These are phyloP conservation scores for Myotis vivesi DNA, from an alignment of 2,797 vertebrate genomes.

Conservation along the genomic window DNA sequence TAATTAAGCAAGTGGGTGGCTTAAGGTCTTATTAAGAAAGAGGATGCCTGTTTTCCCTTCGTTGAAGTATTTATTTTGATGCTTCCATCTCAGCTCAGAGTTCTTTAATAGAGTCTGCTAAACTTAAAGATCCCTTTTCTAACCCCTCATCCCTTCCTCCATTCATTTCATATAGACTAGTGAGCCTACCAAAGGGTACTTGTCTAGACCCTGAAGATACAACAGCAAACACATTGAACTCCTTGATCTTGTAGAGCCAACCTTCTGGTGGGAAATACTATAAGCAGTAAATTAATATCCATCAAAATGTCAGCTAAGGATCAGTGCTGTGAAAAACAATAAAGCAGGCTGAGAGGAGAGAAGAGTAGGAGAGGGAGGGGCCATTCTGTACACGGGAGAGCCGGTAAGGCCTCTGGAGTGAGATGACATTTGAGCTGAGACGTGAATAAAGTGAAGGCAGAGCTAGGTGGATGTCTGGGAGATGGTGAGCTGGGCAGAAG, in stretches of 20 bases:
- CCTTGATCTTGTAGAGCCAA: neutral
- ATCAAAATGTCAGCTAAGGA: neutral
- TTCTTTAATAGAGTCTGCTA: neutral
- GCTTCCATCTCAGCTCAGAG: neutral
- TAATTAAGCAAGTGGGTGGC: neutral
- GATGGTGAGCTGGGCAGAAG: neutral
- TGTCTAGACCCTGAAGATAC: neutral
- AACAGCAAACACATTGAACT: neutral
- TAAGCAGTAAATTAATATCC: neutral
- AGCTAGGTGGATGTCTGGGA: neutral
- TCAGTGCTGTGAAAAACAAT: neutral
- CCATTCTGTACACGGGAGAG: neutral
- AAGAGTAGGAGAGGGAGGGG: neutral
- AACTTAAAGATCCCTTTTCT: neutral
- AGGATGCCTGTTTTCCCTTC: neutral
- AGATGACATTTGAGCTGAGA: neutral
- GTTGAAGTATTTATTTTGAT: neutral
- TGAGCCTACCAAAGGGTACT: neutral
- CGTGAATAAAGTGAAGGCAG: neutral
- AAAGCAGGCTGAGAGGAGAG: neutral
- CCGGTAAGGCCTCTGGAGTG: neutral
- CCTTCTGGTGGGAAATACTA: neutral
- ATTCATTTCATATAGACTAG: neutral
- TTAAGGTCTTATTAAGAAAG: neutral
- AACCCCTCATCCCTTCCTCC: neutral